Evolutionary conservation across 2,888 invertebrate genomes (phyloP), one percentile per base, ranked within the genome.

Genomic region (Lepetodrilus schrolli): DNA sequence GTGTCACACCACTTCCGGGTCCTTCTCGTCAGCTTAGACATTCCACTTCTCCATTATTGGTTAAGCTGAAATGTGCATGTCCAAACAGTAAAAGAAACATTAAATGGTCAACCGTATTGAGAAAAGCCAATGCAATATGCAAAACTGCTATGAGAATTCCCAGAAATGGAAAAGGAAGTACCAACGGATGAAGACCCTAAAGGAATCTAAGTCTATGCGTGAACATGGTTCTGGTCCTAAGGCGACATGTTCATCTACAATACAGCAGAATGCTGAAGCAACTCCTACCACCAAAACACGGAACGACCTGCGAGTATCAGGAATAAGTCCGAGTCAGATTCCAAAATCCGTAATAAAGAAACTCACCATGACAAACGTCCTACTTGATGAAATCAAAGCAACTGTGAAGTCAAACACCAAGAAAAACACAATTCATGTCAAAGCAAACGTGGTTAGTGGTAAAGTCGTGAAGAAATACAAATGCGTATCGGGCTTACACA

Each of bases 391-490:
- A 17, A 36, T 66, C 37, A 66, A 66, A 37, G 10, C 17, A 17
- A 36, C 34, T 36, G 21, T 8, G 21, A 37, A 34, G 38, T 17
- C 21, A 36, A 66, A 36, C 3, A 17, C 10, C 34, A 8, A n/a
- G 21, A 13, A 34, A 37, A 34, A n/a, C 13, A 20, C n/a, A 36
- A n/a, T 4, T 36, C 34, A 37, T 36, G 34, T 17, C 10, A n/a
- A 34, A 1, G 36, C 20, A n/a, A 30, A 3, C 13, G 20, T 66
- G 13, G 21, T 66, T 4, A 10, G 37, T 30, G 66, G 66, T 10
- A 66, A 66, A 17, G 37, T 38, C 13, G n/a, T 66, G 37, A 66
- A 66, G 21, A 66, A 66, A 36, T 66, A 66, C 37, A 34, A 37
- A 17, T n/a, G 13, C 21, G 37, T 66, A 5, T 34, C 30, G 30